Evolutionary conservation across 2,797 vertebrate genomes (phyloP), one percentile per base, ranked within the genome.

Genomic region (Hydrophis major): DNA sequence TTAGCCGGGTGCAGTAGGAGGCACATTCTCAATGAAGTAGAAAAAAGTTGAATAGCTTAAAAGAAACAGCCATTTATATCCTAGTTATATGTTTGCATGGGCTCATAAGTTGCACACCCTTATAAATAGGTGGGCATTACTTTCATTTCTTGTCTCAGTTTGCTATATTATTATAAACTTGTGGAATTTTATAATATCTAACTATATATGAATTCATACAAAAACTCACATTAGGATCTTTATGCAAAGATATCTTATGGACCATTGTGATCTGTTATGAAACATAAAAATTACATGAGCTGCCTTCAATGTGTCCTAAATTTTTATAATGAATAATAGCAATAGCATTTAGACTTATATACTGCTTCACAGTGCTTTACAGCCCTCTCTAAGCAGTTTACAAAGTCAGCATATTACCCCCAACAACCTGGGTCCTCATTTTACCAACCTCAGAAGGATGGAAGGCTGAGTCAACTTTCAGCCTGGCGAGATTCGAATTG

Each of bases 1-100:
- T 89, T 42, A 91, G 74, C 86, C 89, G 78, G 78, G 60, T 90
- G 88, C 92, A 89, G 78, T 2, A 93, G 50, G 88, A 95, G 86
- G 87, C 94, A 95, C 95, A 94, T 96, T 96, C 96, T 96, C 94
- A 94, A 95, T 96, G 93, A 95, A 91, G 42, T 6, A 27, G n/a
- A 93, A 94, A 66, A 95, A 27, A 94, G 25, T 94, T 57, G 87
- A 93, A 63, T 88, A 94, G 92, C 69, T 1, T 0, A 57, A 94
- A 91, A 59, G 18, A 57, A 94, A 94, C 4, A 92, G 61, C 91
- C 66, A 50, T 90, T 55, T 87, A 20, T 83, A 83, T 83, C 42
- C 37, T 83, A 47, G 42, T 12, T 47, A 47, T 14, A 1, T 88
- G n/a, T 11, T 2, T 90, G 69, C 74, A 8, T 1, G n/a, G 89